Evolutionary conservation across 2,888 invertebrate species (phyloP).

Genomic region (Tryphoninae sp.): DNA sequence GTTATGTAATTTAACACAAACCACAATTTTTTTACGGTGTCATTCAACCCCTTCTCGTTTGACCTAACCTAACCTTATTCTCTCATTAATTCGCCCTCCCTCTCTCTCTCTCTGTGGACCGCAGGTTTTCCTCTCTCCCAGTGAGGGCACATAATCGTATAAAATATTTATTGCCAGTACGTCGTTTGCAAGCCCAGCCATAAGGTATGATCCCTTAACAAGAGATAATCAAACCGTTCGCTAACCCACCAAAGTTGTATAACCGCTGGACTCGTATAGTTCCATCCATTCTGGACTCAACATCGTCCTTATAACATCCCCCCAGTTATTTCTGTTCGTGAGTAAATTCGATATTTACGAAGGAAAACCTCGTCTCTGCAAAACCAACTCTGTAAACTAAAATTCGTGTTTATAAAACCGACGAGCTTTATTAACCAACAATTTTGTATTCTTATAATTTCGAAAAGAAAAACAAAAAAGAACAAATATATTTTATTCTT

Average conservation of each 20-base stretch:
- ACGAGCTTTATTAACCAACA: no score
- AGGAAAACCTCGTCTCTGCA: no score
- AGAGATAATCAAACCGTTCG: conserved; percentile 29
- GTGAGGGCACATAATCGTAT: conserved; percentile 36
- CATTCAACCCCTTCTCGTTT: conserved; percentile 9
- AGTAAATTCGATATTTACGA: not conserved
- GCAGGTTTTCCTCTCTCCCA: not conserved
- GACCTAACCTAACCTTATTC: conserved; percentile 8
- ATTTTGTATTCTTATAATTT: no score
- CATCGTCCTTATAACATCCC: not conserved
- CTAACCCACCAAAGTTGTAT: conserved; percentile 10
- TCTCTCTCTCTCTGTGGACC: conserved; percentile 1
- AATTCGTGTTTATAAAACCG: no score
- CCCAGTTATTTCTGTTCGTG: not conserved
- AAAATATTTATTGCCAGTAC: conserved; percentile 54
- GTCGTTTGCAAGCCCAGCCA: conserved; percentile 11
- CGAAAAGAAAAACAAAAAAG: no score
- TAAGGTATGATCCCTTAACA: conserved; percentile 19
- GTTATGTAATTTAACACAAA: not conserved
- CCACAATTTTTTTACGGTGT: not conserved
- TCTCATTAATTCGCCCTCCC: not conserved
- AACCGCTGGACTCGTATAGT: not conserved
- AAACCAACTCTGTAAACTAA: no score
- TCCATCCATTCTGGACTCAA: not conserved
- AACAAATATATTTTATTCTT: no score